These are phyloP conservation scores for Eledone cirrhosa DNA, from an alignment of 2,888 invertebrate genomes.

Conservation along the genomic window DNA sequence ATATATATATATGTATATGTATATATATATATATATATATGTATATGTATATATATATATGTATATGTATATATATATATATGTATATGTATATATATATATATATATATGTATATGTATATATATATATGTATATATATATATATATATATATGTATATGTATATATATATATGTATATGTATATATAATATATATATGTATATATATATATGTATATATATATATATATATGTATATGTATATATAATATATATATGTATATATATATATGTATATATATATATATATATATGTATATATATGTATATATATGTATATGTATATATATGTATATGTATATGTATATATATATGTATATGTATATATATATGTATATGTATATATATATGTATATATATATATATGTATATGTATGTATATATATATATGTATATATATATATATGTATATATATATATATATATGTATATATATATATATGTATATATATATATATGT, in stretches of 20 bases:
- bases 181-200: neutral
- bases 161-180: neutral
- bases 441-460: neutral
- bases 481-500: neutral
- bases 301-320: too few relatives aligned
- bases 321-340: too few relatives aligned
- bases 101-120: neutral
- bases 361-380: too few relatives aligned
- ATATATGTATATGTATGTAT: neutral
- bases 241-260: too few relatives aligned
- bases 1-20: neutral
- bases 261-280: too few relatives aligned
- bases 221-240: too few relatives aligned
- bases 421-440: neutral
- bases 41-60: slow-evolving; percentile 1
- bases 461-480: slow-evolving; percentile 12
- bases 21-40: neutral
- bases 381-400: neutral
- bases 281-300: too few relatives aligned
- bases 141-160: neutral
- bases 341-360: too few relatives aligned
- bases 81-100: neutral
- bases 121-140: neutral
- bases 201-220: too few relatives aligned
- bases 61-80: slow-evolving; percentile 9